Percentiles rank a stretch among this genome's conserved stretches.
phyloP scores from a whole-genome alignment of 2,888 invertebrate genomes.

The Rhabditophanes sp. region DNA sequence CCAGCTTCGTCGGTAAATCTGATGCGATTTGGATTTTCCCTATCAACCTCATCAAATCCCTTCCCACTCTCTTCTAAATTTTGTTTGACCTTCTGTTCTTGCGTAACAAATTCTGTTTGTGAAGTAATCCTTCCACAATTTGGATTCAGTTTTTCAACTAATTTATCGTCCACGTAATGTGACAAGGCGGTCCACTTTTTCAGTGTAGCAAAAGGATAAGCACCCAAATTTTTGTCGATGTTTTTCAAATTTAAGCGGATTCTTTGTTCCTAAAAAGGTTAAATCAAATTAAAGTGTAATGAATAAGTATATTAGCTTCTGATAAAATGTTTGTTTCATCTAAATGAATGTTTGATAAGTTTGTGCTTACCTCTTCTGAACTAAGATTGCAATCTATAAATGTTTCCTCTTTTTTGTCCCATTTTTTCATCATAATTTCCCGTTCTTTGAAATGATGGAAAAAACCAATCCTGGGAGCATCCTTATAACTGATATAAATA shows the following conservation, averaged over 20 bases:
- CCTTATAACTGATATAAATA: slow-evolving; percentile 60
- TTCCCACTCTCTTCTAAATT: slow-evolving; percentile 7
- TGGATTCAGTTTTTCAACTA: slow-evolving; percentile 3
- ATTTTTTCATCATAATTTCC: slow-evolving; percentile 71
- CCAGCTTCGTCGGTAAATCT: slow-evolving; percentile 46
- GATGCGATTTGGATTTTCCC: slow-evolving; percentile 21
- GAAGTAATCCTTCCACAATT: slow-evolving; percentile 25
- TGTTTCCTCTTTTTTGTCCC: slow-evolving; percentile 66
- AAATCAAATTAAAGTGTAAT: background rate
- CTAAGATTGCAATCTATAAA: too few species aligned
- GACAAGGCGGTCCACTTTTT: slow-evolving; percentile 65
- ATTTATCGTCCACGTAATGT: slow-evolving; percentile 20
- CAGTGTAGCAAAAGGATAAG: slow-evolving; percentile 76
- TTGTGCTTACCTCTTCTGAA: too few species aligned
- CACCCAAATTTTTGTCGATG: slow-evolving; percentile 64
- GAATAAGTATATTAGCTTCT: background rate
- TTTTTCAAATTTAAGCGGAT: slow-evolving; percentile 53
- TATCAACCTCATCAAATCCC: slow-evolving; percentile 9
- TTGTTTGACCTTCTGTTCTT: slow-evolving; percentile 21
- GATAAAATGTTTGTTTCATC: background rate
- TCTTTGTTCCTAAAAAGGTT: slow-evolving; percentile 14
- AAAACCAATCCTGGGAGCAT: slow-evolving; percentile 51
- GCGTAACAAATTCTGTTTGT: slow-evolving; percentile 33
- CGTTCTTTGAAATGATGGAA: slow-evolving; percentile 65
- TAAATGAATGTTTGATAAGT: too few species aligned